Percentiles rank a stretch among this genome's conserved stretches.
Conservation (phyloP, 2,797 vertebrate genomes). For the Microhierax caerulescens region DNA sequence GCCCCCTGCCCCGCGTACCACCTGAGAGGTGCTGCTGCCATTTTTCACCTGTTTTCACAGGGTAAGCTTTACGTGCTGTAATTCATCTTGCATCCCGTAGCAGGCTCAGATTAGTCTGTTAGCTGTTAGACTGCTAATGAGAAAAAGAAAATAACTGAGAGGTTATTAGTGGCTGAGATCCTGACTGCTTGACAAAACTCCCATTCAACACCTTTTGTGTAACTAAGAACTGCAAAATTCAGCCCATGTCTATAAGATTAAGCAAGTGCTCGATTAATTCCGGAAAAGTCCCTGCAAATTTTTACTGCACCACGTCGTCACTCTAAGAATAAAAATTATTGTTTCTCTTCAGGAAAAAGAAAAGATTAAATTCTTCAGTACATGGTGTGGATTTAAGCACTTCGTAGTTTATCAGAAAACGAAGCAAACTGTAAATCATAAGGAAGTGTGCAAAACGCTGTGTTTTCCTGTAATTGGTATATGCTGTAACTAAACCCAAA, state of each 20-base stretch:
- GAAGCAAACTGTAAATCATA: background rate
- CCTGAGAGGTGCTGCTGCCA: background rate
- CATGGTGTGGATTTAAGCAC: background rate
- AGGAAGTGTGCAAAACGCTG: background rate
- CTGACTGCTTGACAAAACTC: conserved; percentile 51
- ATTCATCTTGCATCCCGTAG: conserved; percentile 9
- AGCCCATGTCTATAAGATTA: background rate
- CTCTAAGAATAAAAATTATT: background rate
- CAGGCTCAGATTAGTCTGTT: conserved; percentile 40
- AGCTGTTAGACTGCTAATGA: conserved; percentile 38
- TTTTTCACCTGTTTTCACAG: background rate
- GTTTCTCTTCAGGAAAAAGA: background rate
- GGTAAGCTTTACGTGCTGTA: background rate
- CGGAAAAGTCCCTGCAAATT: background rate
- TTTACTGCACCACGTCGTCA: background rate
- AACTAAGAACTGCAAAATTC: conserved; percentile 33
- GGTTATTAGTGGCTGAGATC: conserved; percentile 42
- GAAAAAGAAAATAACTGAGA: conserved; percentile 53
- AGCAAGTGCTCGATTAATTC: background rate
- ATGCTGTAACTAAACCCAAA: background rate
- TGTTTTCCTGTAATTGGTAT: background rate
- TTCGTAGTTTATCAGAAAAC: background rate
- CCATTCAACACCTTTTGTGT: conserved; percentile 43
- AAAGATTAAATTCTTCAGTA: background rate
- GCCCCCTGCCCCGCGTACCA: fast-evolving